These are phyloP conservation scores for Rhogogaster chlorosoma DNA, from an alignment of 2,888 invertebrate genomes.

Conservation along the genomic window DNA sequence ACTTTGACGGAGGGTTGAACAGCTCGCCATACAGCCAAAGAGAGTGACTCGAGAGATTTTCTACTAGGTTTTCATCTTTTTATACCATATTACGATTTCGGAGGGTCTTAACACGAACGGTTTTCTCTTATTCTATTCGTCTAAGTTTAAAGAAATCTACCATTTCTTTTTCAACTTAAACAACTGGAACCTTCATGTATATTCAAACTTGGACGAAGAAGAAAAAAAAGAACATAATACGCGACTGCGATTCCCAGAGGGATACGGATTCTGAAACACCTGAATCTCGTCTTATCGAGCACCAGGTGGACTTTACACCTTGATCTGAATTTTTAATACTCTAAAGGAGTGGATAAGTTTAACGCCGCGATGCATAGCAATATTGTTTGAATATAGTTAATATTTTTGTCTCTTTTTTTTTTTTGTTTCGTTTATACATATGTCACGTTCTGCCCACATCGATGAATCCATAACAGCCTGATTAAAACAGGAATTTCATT, in stretches of 20 bases:
- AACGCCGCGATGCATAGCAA: not conserved
- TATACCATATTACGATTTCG: not conserved
- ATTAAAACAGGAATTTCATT: not conserved
- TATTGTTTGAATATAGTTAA: not conserved
- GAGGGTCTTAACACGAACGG: not conserved
- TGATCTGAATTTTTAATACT: slow-evolving; percentile 15
- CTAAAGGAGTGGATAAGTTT: not conserved
- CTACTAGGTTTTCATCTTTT: not conserved
- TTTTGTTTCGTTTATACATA: not conserved
- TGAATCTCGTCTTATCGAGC: slow-evolving; percentile 5
- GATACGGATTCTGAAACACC: not conserved
- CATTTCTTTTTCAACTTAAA: not conserved
- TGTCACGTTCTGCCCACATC: not conserved
- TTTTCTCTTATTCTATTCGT: not conserved
- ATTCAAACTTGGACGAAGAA: not conserved
- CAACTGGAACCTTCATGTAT: not conserved
- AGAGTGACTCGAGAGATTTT: slow-evolving; percentile 5
- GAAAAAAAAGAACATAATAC: not conserved
- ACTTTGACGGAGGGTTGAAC: slow-evolving; percentile 41
- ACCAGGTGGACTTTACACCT: slow-evolving; percentile 31
- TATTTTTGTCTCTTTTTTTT: not conserved
- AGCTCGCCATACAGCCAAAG: not conserved
- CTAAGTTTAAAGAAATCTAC: not conserved
- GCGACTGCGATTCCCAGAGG: not conserved
- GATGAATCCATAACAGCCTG: not conserved